These are phyloP conservation scores for Galleria mellonella DNA, from an alignment of 1,140 invertebrate genomes.

Conservation along the genomic window DNA sequence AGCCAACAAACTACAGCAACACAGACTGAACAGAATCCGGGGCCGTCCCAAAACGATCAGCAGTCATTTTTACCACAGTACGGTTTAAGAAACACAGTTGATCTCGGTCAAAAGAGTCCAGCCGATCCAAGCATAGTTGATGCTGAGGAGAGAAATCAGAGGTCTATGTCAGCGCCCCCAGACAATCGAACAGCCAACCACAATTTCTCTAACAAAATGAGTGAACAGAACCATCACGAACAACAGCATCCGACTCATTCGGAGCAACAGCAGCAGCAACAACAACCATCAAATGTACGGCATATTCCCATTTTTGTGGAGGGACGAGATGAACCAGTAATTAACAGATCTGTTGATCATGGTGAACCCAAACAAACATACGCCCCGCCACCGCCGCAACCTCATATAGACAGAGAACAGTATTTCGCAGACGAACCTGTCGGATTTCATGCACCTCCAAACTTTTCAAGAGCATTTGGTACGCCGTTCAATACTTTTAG, in stretches of 20 bases:
- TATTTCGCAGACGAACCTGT: slow-evolving; percentile 55
- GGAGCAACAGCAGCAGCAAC: too few relatives aligned
- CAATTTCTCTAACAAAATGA: slow-evolving; percentile 58
- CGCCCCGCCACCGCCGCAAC: slow-evolving; percentile 46
- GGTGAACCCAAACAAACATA: slow-evolving; percentile 47
- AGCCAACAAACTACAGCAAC: slow-evolving; percentile 64
- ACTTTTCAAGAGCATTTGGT: slow-evolving; percentile 57
- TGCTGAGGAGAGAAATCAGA: slow-evolving; percentile 75
- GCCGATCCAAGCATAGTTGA: slow-evolving; percentile 71
- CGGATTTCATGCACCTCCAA: slow-evolving; percentile 49
- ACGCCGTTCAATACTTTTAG: slow-evolving; percentile 58
- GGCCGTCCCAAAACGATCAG: slow-evolving; percentile 29
- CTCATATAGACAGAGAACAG: slow-evolving; percentile 58
- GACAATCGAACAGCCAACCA: slow-evolving; percentile 54
- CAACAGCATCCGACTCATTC: slow-evolving; percentile 41
- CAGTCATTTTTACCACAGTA: slow-evolving; percentile 77
- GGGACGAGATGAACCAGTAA: slow-evolving; percentile 83
- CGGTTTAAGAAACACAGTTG: slow-evolving; percentile 83
- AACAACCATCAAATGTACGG: slow-evolving; percentile 74
- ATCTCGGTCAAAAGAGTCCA: slow-evolving; percentile 82
- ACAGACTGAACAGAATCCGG: slow-evolving; percentile 62
- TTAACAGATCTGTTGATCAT: slow-evolving; percentile 74
- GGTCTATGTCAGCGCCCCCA: slow-evolving; percentile 82
- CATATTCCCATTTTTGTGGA: slow-evolving; percentile 93
- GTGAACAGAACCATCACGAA: slow-evolving; percentile 47